Evolutionary conservation across 2,113 vertebrate species (phyloP).

Genomic region (Empidonax traillii): DNA sequence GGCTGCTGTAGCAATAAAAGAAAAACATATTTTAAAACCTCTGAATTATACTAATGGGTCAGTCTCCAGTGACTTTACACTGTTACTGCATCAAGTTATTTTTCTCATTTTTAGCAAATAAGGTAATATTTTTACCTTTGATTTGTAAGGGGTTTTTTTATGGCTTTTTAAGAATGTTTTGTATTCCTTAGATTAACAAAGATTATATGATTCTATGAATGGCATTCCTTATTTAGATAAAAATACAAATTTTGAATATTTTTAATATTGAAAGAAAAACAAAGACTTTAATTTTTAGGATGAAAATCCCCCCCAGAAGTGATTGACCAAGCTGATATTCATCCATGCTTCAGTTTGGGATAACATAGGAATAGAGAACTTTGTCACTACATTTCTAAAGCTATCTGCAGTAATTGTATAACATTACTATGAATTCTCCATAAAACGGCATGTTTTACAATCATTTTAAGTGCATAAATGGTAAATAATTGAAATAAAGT

Average conservation of each 20-base stretch:
- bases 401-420: not conserved
- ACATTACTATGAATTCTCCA: constrained; percentile 10
- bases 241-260: not conserved
- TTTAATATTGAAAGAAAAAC: not conserved
- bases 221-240: not conserved
- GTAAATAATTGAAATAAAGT: not conserved
- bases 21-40: fast-evolving
- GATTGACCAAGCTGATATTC: not conserved
- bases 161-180: not conserved
- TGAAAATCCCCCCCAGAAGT: not conserved
- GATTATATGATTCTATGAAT: not conserved
- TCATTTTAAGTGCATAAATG: constrained; percentile 23
- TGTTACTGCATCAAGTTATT: not conserved
- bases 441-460: not conserved
- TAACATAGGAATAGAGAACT: not conserved
- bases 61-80: not conserved
- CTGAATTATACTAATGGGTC: not conserved
- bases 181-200: not conserved
- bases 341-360: not conserved
- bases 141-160: not conserved
- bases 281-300: not conserved
- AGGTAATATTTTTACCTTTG: not conserved
- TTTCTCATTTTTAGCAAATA: not conserved
- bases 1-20: not conserved
- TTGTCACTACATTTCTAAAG: not conserved